phyloP scores from a whole-genome alignment of 1,140 invertebrate species.

The Cephus cinctus region DNA sequence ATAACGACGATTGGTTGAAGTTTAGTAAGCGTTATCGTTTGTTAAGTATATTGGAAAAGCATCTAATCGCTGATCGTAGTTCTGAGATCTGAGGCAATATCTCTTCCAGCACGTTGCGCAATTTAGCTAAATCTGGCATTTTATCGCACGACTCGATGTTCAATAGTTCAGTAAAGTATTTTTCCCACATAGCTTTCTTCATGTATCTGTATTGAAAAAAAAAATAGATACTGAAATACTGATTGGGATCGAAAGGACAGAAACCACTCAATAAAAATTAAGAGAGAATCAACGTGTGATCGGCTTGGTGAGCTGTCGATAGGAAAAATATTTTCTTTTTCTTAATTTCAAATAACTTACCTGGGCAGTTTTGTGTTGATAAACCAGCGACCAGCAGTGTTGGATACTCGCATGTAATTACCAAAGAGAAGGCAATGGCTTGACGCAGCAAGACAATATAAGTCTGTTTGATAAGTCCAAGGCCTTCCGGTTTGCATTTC shows the following conservation, averaged over 20 bases:
- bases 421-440: constrained; percentile 84
- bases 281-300: too few relatives aligned
- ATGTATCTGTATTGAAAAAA: constrained; percentile 59
- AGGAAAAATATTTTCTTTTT: not conserved
- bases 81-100: constrained; percentile 48
- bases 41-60: constrained; percentile 50
- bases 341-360: constrained; percentile 40
- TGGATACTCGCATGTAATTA: constrained; percentile 81
- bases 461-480: constrained; percentile 92
- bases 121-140: constrained; percentile 64
- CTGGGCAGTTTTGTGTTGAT: constrained; percentile 68
- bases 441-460: constrained; percentile 83
- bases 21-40: constrained; percentile 52
- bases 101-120: constrained; percentile 63
- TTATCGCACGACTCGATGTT: constrained; percentile 70
- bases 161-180: constrained; percentile 64
- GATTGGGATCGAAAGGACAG: too few relatives aligned
- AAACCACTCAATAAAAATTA: not conserved
- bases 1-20: constrained; percentile 17
- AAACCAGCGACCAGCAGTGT: constrained; percentile 65
- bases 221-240: constrained; percentile 3
- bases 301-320: constrained; percentile 1
- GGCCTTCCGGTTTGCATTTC: constrained; percentile 84
- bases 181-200: constrained; percentile 65
- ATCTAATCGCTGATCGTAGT: constrained; percentile 38